A percentile compares a stretch with the other conserved stretches of the same genome.
Conservation (phyloP, 1,140 invertebrate genomes). For the Akabosia matsudoensis region DNA sequence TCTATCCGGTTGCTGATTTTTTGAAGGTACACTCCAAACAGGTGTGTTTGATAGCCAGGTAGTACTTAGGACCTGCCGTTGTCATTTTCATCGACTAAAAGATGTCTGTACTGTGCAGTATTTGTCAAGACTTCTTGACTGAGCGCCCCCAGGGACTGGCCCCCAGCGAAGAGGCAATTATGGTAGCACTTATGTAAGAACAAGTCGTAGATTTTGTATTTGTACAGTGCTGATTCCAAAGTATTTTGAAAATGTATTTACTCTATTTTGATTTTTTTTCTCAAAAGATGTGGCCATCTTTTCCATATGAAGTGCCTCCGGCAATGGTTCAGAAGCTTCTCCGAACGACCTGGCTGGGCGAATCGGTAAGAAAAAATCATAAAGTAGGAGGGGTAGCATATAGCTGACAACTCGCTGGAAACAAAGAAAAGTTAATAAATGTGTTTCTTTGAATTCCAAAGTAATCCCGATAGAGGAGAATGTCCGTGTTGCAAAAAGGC, state of each 20-base stretch:
- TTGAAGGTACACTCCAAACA: too few relatives aligned
- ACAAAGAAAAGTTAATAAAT: background rate
- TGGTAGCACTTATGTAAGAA: background rate
- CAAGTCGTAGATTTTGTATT: background rate
- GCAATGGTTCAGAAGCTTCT: conserved; percentile 7
- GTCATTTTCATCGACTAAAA: background rate
- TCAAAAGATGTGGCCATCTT: conserved; percentile 28
- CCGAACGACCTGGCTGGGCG: background rate
- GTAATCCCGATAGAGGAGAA: background rate
- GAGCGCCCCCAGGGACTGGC: conserved; percentile 7
- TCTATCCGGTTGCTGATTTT: too few relatives aligned
- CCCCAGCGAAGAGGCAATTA: background rate
- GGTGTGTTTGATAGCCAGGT: too few relatives aligned
- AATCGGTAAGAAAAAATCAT: background rate
- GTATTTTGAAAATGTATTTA: background rate
- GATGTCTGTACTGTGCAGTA: background rate
- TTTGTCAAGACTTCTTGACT: conserved; percentile 10
- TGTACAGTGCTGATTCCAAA: background rate
- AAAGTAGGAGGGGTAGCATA: background rate
- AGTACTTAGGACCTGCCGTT: background rate
- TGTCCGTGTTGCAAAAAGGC: conserved; percentile 6
- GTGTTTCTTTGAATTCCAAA: background rate
- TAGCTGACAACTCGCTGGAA: background rate
- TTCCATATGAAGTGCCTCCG: conserved; percentile 15
- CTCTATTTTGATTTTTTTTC: too few relatives aligned